Percentiles rank a stretch among this genome's conserved stretches.
Evolutionary conservation across 2,888 invertebrate species (phyloP).

Genomic region (Brenthis hecate): DNA sequence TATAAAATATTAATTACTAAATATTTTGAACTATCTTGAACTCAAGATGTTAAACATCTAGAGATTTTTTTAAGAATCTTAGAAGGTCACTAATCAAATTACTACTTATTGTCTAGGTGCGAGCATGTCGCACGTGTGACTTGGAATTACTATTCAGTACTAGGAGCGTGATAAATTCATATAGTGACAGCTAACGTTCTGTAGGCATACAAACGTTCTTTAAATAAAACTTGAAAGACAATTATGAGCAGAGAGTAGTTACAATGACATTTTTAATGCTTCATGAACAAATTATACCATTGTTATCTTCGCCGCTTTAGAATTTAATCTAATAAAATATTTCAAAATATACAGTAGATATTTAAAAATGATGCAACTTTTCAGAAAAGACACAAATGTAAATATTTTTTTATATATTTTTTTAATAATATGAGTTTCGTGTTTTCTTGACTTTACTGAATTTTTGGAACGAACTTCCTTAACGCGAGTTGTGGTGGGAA

Average conservation of each 20-base stretch:
- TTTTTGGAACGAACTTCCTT: no score
- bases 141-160: constrained; percentile 65
- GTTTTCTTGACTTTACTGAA: no score
- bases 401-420: no score
- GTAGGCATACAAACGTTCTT: constrained; percentile 64
- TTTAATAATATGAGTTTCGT: no score
- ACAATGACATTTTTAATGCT: constrained; percentile 37
- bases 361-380: not conserved
- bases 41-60: not conserved
- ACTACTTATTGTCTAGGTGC: constrained; percentile 66
- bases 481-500: no score
- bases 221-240: constrained; percentile 56
- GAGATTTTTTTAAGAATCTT: constrained; percentile 35
- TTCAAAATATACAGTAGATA: not conserved
- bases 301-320: constrained; percentile 10
- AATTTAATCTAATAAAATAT: constrained; percentile 7
- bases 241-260: constrained; percentile 51
- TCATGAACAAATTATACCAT: constrained; percentile 16
- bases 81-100: constrained; percentile 59
- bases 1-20: not conserved
- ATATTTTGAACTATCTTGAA: not conserved
- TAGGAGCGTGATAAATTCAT: constrained; percentile 69
- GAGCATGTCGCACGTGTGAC: constrained; percentile 62
- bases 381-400: not conserved
- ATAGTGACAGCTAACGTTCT: constrained; percentile 62